Conservation (phyloP, 2,113 vertebrate species). For the Lophura nycthemera region DNA sequence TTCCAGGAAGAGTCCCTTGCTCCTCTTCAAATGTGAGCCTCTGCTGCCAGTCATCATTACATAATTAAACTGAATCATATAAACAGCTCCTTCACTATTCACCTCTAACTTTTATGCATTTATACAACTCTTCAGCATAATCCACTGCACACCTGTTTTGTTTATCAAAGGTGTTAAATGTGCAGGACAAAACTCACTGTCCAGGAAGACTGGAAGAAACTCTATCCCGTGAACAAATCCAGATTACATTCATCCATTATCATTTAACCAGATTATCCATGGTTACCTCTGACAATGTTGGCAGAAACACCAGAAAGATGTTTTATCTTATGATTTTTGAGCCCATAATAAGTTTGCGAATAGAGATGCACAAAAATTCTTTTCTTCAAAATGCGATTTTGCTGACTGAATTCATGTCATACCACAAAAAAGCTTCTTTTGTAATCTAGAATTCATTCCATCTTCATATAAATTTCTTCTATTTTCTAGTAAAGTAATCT, state of each 20-base stretch:
- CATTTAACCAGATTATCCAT: background rate
- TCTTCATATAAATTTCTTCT: background rate
- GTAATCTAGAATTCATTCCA: background rate
- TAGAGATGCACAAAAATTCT: background rate
- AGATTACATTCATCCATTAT: background rate
- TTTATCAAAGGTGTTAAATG: background rate
- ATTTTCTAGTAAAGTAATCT: background rate
- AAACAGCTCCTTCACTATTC: background rate
- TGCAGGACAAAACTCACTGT: background rate
- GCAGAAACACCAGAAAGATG: background rate
- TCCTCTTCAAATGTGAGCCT: background rate
- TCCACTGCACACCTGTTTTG: background rate
- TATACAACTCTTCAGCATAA: background rate
- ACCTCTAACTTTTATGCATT: background rate
- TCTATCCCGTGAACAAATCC: background rate
- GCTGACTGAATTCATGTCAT: background rate
- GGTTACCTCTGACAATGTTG: background rate
- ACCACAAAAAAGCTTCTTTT: slow-evolving; percentile 17
- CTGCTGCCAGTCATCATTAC: background rate
- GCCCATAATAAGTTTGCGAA: background rate
- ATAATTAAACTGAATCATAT: background rate
- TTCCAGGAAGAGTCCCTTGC: background rate
- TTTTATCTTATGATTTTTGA: background rate
- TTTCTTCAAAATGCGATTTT: background rate
- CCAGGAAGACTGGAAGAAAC: background rate